Evolutionary conservation across 2,113 vertebrate genomes (phyloP).

Genomic region (Thryonomys swinderianus): DNA sequence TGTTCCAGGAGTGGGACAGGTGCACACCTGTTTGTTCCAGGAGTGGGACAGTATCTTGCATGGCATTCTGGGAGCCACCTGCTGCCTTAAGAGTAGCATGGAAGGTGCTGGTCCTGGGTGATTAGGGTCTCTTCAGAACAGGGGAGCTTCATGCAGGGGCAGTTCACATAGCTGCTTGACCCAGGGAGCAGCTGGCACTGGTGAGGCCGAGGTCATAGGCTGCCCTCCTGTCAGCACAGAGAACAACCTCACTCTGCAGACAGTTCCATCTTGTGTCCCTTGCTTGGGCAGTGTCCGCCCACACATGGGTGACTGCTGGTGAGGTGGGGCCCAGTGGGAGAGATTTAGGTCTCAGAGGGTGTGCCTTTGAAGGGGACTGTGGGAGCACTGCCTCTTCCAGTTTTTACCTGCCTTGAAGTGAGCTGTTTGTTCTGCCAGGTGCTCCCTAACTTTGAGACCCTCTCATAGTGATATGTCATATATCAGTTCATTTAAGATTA

Average conservation of each 20-base stretch:
- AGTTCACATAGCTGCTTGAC: background rate
- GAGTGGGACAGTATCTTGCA: background rate
- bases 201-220: background rate
- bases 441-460: background rate
- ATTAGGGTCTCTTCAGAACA: background rate
- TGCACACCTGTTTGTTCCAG: background rate
- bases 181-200: background rate
- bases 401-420: background rate
- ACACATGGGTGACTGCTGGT: background rate
- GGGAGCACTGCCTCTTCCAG: background rate
- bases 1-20: conserved; percentile 11
- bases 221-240: background rate
- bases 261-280: background rate
- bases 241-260: background rate
- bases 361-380: background rate
- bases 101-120: background rate
- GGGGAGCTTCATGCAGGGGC: background rate
- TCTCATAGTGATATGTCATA: background rate
- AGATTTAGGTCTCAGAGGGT: too few species aligned
- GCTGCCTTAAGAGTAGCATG: background rate
- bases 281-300: background rate
- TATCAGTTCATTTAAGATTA: background rate
- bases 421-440: background rate
- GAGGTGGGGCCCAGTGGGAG: background rate
- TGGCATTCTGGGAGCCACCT: background rate